Evolutionary conservation across 1,140 invertebrate species (phyloP), one percentile per base, ranked within the genome.

Genomic region (Homalodisca vitripennis): DNA sequence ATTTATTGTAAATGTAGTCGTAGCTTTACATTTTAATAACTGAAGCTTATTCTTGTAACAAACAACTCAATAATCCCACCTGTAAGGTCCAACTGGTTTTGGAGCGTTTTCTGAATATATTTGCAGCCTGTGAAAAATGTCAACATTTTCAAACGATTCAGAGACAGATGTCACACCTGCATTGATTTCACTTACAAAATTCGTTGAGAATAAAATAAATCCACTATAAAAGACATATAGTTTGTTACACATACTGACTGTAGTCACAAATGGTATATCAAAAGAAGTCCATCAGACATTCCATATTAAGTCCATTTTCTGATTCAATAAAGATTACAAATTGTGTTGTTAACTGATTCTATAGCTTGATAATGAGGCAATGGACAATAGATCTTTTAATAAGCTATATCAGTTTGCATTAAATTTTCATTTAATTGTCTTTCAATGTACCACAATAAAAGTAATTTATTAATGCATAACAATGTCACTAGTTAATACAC

Each of bases 71-170:
- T n/a, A n/a, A n/a, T n/a, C n/a, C n/a, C n/a, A 89, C 87, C 85
- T 89, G 79, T 90, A 90, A 62, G 89, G 87, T 31, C 86, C 89
- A 71, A 89, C 84, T 22, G 89, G 87, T 75, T 80, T 82, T 41
- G 88, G 87, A 17, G 87, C 86, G 65, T 80, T 79, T 17, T 73
- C 65, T 22, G 82, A 80, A 66, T 74, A 68, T 1, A 68, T 30
- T 24, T 66, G 64, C 13, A 47, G 47, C 6, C 22, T 24, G 14
- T 14, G 3, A 70, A 70, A 70, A 66, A 51, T 51, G n/a, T 51
- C 48, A 51, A 22, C 48, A 20, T 14, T 51, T 22, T 51, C 48
- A 51, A 51, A 51, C 17, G 48, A 51, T 10, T 51, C 48, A 3
- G 48, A 51, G 6, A 22, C 6, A 14, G 48, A 51, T 17, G 34